Evolutionary conservation across 2,113 vertebrate genomes (phyloP), one percentile per base, ranked within the genome.

Genomic region (Datnioides undecimradiatus): DNA sequence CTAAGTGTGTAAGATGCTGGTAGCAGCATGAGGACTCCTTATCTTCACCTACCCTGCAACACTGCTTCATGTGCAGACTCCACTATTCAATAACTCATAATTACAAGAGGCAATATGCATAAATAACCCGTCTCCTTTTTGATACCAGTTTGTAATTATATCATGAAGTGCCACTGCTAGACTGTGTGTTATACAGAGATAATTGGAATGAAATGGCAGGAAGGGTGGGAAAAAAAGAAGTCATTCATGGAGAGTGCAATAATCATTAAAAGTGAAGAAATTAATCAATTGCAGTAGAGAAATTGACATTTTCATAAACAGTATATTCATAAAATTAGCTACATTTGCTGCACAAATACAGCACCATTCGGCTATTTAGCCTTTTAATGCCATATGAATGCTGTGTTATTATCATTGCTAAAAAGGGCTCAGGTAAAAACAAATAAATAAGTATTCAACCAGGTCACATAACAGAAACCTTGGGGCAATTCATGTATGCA

Each of bases 51-150:
- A 59, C n/a, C 40, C 64, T 48, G 48, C 43, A 74, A 73, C 21
- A 68, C 29, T 13, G 41, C 55, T 76, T 86, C 57, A 75, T 34
- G 33, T 83, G 73, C 58, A 73, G n/a, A 73, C 66, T 54, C 46
- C 67, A 19, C 40, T 80, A 82, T 87, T 67, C 68, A 85, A 52
- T 84, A 87, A 83, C 45, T 86, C 73, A 46, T 66, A 84, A 85
- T 86, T 82, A 82, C 64, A 74, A 80, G 68, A 38, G 58, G 67
- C 59, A 66, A 29, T 27, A 51, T 29, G 43, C 57, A 84, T 76
- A 52, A 82, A 58, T 62, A 73, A 66, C 54, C 45, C 29, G 36
- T 65, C 51, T 55, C 45, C 38, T 57, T 85, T 57, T 38, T 14
- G 23, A 66, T 52, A 66, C 49, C 43, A 76, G 55, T 63, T 65